Evolutionary conservation across 2,113 vertebrate species (phyloP).

Genomic region (Phaethornis superciliosus): DNA sequence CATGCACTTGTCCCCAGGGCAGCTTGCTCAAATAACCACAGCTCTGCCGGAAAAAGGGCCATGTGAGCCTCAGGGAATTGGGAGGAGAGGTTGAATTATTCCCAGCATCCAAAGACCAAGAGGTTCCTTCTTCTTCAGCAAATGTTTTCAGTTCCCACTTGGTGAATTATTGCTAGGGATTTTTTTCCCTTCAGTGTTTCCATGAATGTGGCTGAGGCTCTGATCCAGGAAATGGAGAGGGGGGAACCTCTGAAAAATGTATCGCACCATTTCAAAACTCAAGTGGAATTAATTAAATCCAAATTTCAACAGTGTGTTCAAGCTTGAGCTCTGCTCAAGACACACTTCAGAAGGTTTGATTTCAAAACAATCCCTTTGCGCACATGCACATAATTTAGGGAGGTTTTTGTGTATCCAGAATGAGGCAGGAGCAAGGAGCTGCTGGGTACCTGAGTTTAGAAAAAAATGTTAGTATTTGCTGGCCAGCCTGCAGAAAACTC

Average conservation of each 20-base stretch:
- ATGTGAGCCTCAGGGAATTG: constrained; percentile 47
- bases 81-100: constrained; percentile 58
- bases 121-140: constrained; percentile 47
- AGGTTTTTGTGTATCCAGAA: not conserved
- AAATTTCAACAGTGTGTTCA: constrained; percentile 71
- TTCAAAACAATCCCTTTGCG: constrained; percentile 59
- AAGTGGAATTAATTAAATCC: constrained; percentile 78
- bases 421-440: not conserved
- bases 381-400: constrained; percentile 47
- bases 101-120: constrained; percentile 56
- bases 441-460: constrained; percentile 11
- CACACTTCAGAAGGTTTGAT: constrained; percentile 65
- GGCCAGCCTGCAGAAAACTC: not conserved
- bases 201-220: constrained; percentile 71
- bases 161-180: constrained; percentile 65
- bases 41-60: constrained; percentile 52
- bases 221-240: constrained; percentile 67
- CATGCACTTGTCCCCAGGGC: constrained; percentile 63
- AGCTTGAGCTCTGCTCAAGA: constrained; percentile 67
- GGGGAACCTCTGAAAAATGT: constrained; percentile 55
- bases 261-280: constrained; percentile 68
- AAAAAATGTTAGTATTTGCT: not conserved
- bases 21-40: constrained; percentile 58
- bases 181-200: constrained; percentile 60
- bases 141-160: constrained; percentile 60